A percentile compares a stretch with the other conserved stretches of the same genome.
Conservation (phyloP, 2,113 vertebrate genomes). For the Pycnonotus jocosus region DNA sequence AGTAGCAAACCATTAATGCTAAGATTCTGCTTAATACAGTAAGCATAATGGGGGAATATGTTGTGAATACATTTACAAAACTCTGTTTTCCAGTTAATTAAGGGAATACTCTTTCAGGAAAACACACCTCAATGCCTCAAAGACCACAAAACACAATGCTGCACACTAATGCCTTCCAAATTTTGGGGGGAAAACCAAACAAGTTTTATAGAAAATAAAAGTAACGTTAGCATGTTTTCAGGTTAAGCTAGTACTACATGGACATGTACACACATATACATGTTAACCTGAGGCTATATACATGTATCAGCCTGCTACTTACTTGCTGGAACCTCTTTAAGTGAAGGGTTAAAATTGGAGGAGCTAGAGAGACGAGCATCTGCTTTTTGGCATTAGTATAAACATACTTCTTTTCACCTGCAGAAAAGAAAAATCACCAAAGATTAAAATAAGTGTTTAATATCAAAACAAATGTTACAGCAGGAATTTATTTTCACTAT, state of each 20-base stretch:
- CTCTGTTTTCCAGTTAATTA: not conserved
- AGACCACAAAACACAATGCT: not conserved
- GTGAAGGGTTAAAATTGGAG: constrained; percentile 92
- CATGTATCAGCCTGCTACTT: not conserved
- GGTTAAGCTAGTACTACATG: not conserved
- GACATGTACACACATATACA: not conserved
- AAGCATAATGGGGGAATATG: not conserved
- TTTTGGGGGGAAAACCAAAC: fast-evolving
- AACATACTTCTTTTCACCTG: constrained; percentile 81
- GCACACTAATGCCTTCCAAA: not conserved
- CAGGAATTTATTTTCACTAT: not conserved
- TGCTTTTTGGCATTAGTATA: constrained; percentile 95
- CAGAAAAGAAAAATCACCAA: not conserved
- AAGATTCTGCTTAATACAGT: not conserved
- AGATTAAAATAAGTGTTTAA: not conserved
- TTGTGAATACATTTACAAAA: not conserved
- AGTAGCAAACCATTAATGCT: not conserved
- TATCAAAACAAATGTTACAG: not conserved
- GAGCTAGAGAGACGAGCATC: constrained; percentile 90
- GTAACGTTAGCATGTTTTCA: not conserved
- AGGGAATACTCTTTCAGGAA: not conserved
- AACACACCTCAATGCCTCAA: not conserved
- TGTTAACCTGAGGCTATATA: not conserved
- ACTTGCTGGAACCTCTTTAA: constrained; percentile 97
- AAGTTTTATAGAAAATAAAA: not conserved